Evolutionary conservation across 2,888 invertebrate genomes (phyloP).

Genomic region (Meganola albula): DNA sequence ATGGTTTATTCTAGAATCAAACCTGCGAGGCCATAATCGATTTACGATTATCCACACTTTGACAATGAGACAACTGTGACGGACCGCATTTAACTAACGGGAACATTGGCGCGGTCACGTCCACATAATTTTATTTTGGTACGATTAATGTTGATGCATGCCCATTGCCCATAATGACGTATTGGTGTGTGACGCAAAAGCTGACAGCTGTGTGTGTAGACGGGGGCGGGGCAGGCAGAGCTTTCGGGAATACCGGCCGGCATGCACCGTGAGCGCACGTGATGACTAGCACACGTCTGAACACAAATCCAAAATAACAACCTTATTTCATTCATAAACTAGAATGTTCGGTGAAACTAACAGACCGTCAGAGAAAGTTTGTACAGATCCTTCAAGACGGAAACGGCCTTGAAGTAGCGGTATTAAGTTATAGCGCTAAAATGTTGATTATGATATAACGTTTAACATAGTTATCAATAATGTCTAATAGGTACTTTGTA

Average conservation of each 20-base stretch:
- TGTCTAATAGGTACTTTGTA: no score
- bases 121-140: conserved; percentile 21
- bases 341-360: not conserved
- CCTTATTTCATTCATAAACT: conserved; percentile 1
- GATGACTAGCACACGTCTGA: conserved; percentile 46
- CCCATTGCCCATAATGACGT: conserved; percentile 20
- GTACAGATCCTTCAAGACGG: not conserved
- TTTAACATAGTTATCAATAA: no score
- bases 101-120: conserved; percentile 26
- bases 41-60: no score
- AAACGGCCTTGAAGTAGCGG: not conserved
- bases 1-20: no score
- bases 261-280: conserved; percentile 44
- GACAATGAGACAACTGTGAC: no score
- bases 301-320: conserved; percentile 12
- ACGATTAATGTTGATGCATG: conserved; percentile 18
- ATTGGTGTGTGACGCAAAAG: conserved; percentile 37
- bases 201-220: conserved; percentile 30
- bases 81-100: no score
- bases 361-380: not conserved
- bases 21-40: no score
- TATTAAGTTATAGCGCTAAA: no score
- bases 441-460: no score
- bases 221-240: conserved; percentile 39
- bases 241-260: conserved; percentile 40